phyloP scores from a whole-genome alignment of 2,113 vertebrate genomes.

The Scalopus aquaticus region DNA sequence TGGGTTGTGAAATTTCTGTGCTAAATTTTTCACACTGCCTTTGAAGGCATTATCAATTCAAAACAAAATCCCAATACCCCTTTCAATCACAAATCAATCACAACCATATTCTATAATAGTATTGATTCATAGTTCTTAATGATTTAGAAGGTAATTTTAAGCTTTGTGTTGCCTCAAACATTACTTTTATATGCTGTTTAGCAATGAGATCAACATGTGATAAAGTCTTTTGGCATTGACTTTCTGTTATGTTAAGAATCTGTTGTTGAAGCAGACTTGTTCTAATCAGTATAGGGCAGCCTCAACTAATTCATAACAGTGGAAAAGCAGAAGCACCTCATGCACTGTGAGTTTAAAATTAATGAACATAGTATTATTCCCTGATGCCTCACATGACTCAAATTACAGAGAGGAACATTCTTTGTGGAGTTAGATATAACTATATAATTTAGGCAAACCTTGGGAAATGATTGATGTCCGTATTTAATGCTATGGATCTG shows the following conservation, averaged over 20 bases:
- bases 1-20: not conserved
- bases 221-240: not conserved
- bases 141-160: not conserved
- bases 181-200: not conserved
- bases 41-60: not conserved
- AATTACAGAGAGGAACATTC: not conserved
- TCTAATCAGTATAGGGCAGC: too few species aligned
- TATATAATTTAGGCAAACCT: not conserved
- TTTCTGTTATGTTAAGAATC: not conserved
- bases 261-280: not conserved
- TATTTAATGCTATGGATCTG: not conserved
- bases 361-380: not conserved
- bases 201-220: not conserved
- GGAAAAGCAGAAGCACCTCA: not conserved
- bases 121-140: not conserved
- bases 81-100: not conserved
- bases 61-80: not conserved
- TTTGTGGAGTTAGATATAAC: not conserved
- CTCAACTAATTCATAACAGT: fast-evolving
- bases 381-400: not conserved
- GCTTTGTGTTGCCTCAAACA: not conserved
- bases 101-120: not conserved
- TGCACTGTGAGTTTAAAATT: not conserved
- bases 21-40: not conserved
- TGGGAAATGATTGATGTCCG: not conserved